These are phyloP conservation scores for Malacoctenus gilli DNA, from an alignment of 2,797 vertebrate genomes.

Conservation along the genomic window DNA sequence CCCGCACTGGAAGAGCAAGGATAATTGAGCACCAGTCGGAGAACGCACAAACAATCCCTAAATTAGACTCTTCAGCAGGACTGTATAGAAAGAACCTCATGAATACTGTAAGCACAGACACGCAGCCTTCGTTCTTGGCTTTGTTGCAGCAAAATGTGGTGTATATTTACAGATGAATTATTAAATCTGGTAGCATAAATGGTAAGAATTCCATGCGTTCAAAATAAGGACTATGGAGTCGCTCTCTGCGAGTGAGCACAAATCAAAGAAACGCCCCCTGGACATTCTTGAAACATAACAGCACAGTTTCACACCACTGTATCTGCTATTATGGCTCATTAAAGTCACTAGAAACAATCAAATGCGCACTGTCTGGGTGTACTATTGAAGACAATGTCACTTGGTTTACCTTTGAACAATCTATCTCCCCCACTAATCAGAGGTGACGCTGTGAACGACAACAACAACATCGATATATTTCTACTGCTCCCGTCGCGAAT, in stretches of 20 bases:
- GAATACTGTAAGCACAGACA: neutral
- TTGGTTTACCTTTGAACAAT: conserved; percentile 7
- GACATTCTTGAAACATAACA: no score
- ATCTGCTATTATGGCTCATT: conserved; percentile 50
- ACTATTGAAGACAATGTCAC: conserved; percentile 30
- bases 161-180: neutral
- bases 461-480: no score
- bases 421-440: neutral
- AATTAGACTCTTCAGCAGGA: conserved; percentile 1
- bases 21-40: conserved; percentile 15
- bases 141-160: neutral
- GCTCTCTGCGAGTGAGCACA: no score
- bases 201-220: neutral
- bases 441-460: no score
- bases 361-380: conserved; percentile 18
- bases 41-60: conserved; percentile 5
- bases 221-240: no score
- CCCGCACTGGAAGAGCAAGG: neutral
- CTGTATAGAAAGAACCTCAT: neutral
- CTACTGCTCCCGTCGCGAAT: no score
- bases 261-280: conserved; percentile 9
- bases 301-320: no score
- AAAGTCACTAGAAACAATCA: conserved; percentile 46
- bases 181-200: neutral
- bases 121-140: neutral